Conservation (phyloP, 2,888 invertebrate species). For the Sinotaia quadrata region DNA sequence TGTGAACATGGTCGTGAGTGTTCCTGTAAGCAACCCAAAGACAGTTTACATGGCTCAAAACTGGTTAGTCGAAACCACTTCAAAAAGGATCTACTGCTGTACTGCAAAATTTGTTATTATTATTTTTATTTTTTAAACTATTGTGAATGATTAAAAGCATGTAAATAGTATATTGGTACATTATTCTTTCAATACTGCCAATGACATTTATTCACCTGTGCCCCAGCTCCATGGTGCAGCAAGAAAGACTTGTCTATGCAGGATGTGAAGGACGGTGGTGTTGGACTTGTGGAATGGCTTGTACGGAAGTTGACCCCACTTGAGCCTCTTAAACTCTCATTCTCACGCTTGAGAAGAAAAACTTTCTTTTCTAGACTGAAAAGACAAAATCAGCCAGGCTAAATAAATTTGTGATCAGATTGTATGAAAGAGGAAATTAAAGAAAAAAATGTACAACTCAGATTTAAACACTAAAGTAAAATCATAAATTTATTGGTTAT, state of each 20-base stretch:
- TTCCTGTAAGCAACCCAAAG: constrained; percentile 42
- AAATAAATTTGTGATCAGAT: no score
- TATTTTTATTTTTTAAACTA: background rate
- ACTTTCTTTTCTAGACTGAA: constrained; percentile 67
- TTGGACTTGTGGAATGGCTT: constrained; percentile 67
- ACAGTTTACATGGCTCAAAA: background rate
- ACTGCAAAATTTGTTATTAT: background rate
- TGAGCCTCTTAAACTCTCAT: constrained; percentile 58
- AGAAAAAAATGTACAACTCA: no score
- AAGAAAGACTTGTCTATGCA: constrained; percentile 48
- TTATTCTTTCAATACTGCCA: background rate
- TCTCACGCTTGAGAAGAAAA: constrained; percentile 58
- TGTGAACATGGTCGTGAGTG: constrained; percentile 62
- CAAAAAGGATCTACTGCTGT: background rate
- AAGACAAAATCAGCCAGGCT: no score
- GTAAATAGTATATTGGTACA: no score
- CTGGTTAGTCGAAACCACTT: background rate
- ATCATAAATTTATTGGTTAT: no score
- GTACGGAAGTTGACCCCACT: constrained; percentile 57
- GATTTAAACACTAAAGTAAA: no score
- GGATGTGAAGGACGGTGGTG: constrained; percentile 59
- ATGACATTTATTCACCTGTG: constrained; percentile 37
- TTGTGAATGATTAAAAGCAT: background rate
- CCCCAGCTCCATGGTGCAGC: constrained; percentile 41
- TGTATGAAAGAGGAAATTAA: no score